Evolutionary conservation across 2,797 vertebrate species (phyloP).

Genomic region (Rhinella marina): DNA sequence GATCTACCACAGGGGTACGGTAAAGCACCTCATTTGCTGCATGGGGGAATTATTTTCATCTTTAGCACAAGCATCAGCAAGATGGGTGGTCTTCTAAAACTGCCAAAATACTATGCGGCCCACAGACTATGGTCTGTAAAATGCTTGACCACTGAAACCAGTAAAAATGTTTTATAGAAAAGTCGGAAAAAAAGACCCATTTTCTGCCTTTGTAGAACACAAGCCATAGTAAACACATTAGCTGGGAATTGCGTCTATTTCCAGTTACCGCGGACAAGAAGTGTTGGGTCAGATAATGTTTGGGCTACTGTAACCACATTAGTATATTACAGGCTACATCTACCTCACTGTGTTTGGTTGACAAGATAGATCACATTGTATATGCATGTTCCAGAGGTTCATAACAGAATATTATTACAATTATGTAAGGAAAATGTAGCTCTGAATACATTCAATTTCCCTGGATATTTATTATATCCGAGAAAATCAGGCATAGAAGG

Average conservation of each 20-base stretch:
- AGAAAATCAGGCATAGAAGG: no score
- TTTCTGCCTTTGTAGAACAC: neutral
- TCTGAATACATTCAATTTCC: no score
- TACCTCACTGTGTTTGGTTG: neutral
- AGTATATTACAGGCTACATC: neutral
- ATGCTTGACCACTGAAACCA: neutral
- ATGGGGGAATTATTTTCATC: neutral
- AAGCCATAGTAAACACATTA: neutral
- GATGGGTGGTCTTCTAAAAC: neutral
- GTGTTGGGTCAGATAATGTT: neutral
- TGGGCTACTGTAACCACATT: neutral
- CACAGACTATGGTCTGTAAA: neutral
- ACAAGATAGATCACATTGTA: neutral
- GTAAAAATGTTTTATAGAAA: neutral
- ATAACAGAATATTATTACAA: no score
- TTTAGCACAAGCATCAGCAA: neutral
- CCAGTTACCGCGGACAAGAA: neutral
- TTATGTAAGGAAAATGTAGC: no score
- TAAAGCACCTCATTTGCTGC: neutral
- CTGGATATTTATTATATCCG: no score
- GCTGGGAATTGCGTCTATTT: neutral
- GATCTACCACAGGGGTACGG: neutral
- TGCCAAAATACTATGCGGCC: neutral
- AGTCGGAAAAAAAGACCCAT: neutral
- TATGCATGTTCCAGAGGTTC: no score